These are phyloP conservation scores for Timema podura DNA, from an alignment of 2,888 invertebrate species.

Conservation along the genomic window DNA sequence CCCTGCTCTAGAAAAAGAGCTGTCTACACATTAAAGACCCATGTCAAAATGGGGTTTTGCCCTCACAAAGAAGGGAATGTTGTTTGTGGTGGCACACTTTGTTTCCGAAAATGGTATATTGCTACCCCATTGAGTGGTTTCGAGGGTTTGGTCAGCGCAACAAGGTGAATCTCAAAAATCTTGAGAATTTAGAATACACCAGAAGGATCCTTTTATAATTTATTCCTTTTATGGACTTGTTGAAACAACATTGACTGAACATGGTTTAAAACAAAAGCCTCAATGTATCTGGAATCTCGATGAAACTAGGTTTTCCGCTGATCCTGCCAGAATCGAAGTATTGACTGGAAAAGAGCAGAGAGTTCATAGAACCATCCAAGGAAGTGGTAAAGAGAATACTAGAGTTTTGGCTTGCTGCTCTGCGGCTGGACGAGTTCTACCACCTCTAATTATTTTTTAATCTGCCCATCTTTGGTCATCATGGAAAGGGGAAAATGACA, in stretches of 20 bases:
- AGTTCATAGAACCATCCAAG: neutral
- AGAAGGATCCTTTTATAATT: too few relatives aligned
- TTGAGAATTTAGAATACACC: too few relatives aligned
- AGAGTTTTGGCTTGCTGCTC: neutral
- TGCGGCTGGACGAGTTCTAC: neutral
- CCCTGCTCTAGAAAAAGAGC: neutral
- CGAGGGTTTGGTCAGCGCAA: neutral
- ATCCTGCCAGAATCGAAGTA: neutral
- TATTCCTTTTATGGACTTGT: neutral
- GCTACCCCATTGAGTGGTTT: neutral
- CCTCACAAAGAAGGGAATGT: neutral
- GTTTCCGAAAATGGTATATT: neutral
- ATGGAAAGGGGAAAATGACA: conserved; percentile 12
- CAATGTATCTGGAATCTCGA: conserved; percentile 1
- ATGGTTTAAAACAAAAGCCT: neutral
- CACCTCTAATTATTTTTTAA: neutral
- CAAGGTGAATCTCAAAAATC: neutral
- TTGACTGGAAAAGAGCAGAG: conserved; percentile 7
- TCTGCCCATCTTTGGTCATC: neutral
- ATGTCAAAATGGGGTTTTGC: neutral
- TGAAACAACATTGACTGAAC: neutral
- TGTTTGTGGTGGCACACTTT: neutral
- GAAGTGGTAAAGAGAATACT: neutral
- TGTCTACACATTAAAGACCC: neutral
- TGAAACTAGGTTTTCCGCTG: neutral